Percentiles rank a stretch among this genome's conserved stretches.
Conservation (phyloP, 2,797 vertebrate species). For the Gymnoscopelus microlampas region DNA sequence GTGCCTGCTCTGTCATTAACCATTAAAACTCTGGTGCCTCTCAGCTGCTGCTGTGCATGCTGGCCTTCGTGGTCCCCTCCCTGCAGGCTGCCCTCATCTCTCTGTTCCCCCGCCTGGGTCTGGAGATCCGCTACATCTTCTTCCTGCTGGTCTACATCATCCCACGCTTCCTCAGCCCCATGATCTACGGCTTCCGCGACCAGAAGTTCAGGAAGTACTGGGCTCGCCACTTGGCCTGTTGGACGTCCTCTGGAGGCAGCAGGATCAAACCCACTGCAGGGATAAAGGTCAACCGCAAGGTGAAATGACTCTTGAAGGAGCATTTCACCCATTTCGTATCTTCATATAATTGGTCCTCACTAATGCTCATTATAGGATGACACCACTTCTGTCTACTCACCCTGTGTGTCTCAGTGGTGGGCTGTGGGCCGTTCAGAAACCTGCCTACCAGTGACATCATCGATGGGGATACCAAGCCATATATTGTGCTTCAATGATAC, state of each 20-base stretch:
- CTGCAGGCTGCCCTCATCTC: constrained; percentile 80
- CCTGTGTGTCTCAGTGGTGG: no score
- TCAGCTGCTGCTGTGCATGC: constrained; percentile 81
- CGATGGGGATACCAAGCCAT: no score
- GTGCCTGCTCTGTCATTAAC: no score
- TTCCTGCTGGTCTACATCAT: constrained; percentile 85
- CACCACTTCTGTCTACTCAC: no score
- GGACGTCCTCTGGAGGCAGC: accelerated
- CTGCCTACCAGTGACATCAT: no score
- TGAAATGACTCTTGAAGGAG: neutral
- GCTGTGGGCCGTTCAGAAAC: no score
- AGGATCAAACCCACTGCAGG: constrained; percentile 34
- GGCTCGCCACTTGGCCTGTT: constrained; percentile 60
- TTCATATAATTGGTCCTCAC: no score
- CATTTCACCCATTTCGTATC: neutral
- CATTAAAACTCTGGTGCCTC: constrained; percentile 15
- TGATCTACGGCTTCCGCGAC: constrained; percentile 83
- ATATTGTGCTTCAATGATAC: no score
- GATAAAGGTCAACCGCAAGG: constrained; percentile 34
- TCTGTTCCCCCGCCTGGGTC: constrained; percentile 71
- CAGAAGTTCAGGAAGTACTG: constrained; percentile 80
- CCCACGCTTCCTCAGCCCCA: constrained; percentile 82
- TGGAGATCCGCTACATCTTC: constrained; percentile 84
- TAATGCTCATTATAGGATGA: no score
- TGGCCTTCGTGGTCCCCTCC: constrained; percentile 82